phyloP scores from a whole-genome alignment of 2,113 vertebrate species.

The Tiliqua scincoides region DNA sequence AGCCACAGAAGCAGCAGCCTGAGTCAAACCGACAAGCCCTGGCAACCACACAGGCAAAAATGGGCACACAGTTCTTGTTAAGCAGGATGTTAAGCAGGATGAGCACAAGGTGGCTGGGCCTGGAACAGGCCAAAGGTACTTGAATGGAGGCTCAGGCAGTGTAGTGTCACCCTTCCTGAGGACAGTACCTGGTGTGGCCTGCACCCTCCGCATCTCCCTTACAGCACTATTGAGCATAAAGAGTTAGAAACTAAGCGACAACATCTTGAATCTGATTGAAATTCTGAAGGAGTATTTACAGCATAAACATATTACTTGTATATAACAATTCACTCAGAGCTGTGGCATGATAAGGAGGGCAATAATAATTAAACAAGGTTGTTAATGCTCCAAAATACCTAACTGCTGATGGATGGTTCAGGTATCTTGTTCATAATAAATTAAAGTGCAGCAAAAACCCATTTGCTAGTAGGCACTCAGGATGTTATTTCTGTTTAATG shows the following conservation, averaged over 20 bases:
- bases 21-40: too few relatives aligned
- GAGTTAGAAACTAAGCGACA: slow-evolving; percentile 33
- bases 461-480: slow-evolving; percentile 51
- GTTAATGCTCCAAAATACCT: slow-evolving; percentile 37
- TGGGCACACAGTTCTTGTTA: too few relatives aligned
- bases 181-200: too few relatives aligned
- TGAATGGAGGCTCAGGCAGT: too few relatives aligned
- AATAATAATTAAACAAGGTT: slow-evolving; percentile 53
- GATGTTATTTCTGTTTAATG: slow-evolving; percentile 49
- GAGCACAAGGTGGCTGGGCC: too few relatives aligned
- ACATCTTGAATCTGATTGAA: slow-evolving; percentile 51
- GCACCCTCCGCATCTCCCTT: too few relatives aligned
- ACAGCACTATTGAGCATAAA: background rate
- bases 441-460: slow-evolving; percentile 50
- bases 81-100: too few relatives aligned
- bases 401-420: slow-evolving; percentile 52
- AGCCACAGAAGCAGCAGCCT: too few relatives aligned
- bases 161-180: too few relatives aligned
- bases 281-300: slow-evolving; percentile 59
- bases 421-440: slow-evolving; percentile 51
- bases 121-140: too few relatives aligned
- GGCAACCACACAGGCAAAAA: too few relatives aligned
- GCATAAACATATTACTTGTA: slow-evolving; percentile 58
- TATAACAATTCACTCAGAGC: slow-evolving; percentile 61
- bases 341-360: slow-evolving; percentile 51